Evolutionary conservation across 2,888 invertebrate genomes (phyloP), one percentile per base, ranked within the genome.

Genomic region (Exocentrus adspersus): DNA sequence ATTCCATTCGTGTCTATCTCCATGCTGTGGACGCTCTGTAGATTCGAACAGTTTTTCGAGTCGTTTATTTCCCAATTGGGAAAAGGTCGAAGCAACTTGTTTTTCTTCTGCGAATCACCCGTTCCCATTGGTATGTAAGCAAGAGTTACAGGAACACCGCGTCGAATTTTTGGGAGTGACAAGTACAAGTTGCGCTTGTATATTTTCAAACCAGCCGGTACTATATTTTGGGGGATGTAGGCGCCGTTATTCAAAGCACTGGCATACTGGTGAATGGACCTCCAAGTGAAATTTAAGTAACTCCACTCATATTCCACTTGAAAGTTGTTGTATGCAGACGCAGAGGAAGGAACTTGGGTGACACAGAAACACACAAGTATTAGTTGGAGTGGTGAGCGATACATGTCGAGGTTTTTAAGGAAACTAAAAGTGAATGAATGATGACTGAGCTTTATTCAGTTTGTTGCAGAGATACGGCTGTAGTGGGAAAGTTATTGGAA

Each of bases 11-110:
- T 86, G 79, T 92, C 92, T 58, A 92, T 88, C 77, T 92, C 92
- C 79, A 92, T 85, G 68, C 89, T 88, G 77, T 91, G 90, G 14
- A 92, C 90, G 74, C 88, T 90, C 77, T 92, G 92, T 53, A 92
- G 83, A 2, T 89, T 87, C 4, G 81, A 79, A 79, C 92, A 92
- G 32, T 89, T 85, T 20, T 52, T 24, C 2, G 46, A 81, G 20
- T 65, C 82, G 77, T 92, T 91, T 81, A 86, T 85, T 7, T 83
- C 84, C 91, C 91, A 92, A 73, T 84, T 88, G 63, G 92, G 92
- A 80, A 87, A 92, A 2, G 92, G 89, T 51, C 84, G 85, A 41
- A 92, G 79, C 62, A 85, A 83, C 19, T 86, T 86, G 65, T 87
- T 85, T 37, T 85, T 85, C 52, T 79, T 77, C 72, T 84, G 85